Evolutionary conservation across 2,797 vertebrate species (phyloP).

Genomic region (Chelon labrosus): DNA sequence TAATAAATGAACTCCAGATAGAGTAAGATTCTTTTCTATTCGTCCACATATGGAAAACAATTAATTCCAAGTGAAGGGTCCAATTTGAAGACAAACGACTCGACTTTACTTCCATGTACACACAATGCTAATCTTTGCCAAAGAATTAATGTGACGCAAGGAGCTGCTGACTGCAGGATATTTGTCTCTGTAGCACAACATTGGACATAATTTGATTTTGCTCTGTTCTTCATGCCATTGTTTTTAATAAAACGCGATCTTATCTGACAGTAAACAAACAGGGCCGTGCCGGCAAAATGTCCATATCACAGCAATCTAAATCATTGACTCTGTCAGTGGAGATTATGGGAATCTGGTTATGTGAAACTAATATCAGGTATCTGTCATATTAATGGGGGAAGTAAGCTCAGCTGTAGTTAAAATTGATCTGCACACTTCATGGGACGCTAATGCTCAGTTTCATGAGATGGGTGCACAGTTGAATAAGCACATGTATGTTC

Average conservation of each 20-base stretch:
- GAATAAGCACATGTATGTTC: constrained; percentile 2
- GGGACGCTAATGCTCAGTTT: constrained; percentile 27
- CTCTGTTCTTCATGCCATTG: constrained; percentile 52
- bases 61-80: constrained; percentile 72
- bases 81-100: constrained; percentile 73
- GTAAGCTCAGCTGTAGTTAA: constrained; percentile 35
- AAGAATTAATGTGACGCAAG: constrained; percentile 76
- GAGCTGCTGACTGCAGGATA: constrained; percentile 72
- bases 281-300: constrained; percentile 33
- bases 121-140: constrained; percentile 72
- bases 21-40: constrained; percentile 56
- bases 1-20: constrained; percentile 74
- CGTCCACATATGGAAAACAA: constrained; percentile 64
- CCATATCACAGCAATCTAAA: constrained; percentile 40
- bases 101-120: constrained; percentile 63
- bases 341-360: constrained; percentile 53
- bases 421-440: constrained; percentile 39
- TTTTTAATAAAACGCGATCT: constrained; percentile 68
- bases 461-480: constrained; percentile 10
- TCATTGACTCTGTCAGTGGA: constrained; percentile 39
- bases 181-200: constrained; percentile 64
- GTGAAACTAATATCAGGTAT: constrained; percentile 32
- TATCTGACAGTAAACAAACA: constrained; percentile 60
- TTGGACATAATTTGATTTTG: constrained; percentile 66
- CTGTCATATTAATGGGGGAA: constrained; percentile 18